Percentiles rank a stretch among this genome's conserved stretches.
Conservation (phyloP, 2,888 invertebrate genomes). For the Drosophila birchii region DNA sequence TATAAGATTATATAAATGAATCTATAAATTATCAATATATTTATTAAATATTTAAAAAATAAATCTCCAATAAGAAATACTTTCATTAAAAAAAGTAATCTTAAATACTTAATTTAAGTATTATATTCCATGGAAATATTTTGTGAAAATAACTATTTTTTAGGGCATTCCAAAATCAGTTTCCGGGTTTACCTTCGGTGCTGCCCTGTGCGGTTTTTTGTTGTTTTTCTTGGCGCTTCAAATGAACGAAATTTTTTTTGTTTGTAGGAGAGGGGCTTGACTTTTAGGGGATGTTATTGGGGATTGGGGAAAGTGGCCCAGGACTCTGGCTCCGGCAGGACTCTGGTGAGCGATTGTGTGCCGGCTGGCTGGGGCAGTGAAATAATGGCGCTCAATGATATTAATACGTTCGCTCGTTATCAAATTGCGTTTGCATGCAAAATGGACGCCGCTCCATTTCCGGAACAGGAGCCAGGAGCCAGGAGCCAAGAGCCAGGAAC, state of each 20-base stretch:
- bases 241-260: conserved; percentile 67
- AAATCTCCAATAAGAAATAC: too few species aligned
- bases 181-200: not conserved
- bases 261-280: too few species aligned
- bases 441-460: conserved; percentile 70
- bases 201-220: not conserved
- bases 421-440: conserved; percentile 81
- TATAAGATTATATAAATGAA: not conserved
- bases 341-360: conserved; percentile 23
- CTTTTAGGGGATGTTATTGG: not conserved
- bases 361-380: conserved; percentile 38
- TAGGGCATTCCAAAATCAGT: conserved; percentile 33
- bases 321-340: conserved; percentile 2
- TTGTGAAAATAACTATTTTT: not conserved
- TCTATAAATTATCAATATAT: not conserved
- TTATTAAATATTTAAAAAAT: not conserved
- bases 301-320: not conserved
- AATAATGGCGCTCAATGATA: conserved; percentile 80
- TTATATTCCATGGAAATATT: not conserved
- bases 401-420: conserved; percentile 84
- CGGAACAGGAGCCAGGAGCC: conserved; percentile 3
- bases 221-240: conserved; percentile 38
- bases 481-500: not conserved
- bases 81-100: too few species aligned
- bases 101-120: not conserved